Evolutionary conservation across 2,797 vertebrate species (phyloP), one percentile per base, ranked within the genome.

Genomic region (Cuculus canorus): DNA sequence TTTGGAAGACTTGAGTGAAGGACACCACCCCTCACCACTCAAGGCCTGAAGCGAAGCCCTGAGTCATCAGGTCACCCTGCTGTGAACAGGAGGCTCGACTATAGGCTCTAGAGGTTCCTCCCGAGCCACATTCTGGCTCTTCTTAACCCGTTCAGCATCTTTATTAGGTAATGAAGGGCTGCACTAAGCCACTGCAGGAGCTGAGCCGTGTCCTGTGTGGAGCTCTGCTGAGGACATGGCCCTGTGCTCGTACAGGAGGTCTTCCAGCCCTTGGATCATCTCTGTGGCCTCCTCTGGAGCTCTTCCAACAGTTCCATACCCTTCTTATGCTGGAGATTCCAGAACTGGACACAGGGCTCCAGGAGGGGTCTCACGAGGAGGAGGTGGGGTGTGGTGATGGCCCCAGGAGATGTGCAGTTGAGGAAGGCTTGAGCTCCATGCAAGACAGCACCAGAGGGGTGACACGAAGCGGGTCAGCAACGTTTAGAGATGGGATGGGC

Each of bases 1-100:
- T 10, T 30, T 53, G 39, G 33, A 37, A 1, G 48, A 45, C 21
- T 8, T 4, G 16, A 32, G 22, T 17, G 47, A 13, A 64, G 77
- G 35, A 21, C 53, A 0, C 33, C 9, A 0, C 22, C 60, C 7
- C 39, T 30, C 27, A 50, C 21, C 17, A 2, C 25, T 60, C 13
- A 4, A 13, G 59, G 13, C 30, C 59, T 48, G 45, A 6, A 61
- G 33, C 6, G 21, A 32, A 56, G 43, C 24, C 30, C 24, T 48
- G 37, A 57, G 80, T 37, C 30, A 8, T 7, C 2, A 21, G 28
- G 45, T 4, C 15, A 33, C 17, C 7, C 39, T 32, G 32, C 25
- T 63, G 45, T 23, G 56, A 45, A 56, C 77, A 48, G 39, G 28
- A 65, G 41, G 8, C 15, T 13, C 4, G 17, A 12, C 28, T 15